Evolutionary conservation across 2,888 invertebrate genomes (phyloP).

Genomic region (Drosophila nr. medialis): DNA sequence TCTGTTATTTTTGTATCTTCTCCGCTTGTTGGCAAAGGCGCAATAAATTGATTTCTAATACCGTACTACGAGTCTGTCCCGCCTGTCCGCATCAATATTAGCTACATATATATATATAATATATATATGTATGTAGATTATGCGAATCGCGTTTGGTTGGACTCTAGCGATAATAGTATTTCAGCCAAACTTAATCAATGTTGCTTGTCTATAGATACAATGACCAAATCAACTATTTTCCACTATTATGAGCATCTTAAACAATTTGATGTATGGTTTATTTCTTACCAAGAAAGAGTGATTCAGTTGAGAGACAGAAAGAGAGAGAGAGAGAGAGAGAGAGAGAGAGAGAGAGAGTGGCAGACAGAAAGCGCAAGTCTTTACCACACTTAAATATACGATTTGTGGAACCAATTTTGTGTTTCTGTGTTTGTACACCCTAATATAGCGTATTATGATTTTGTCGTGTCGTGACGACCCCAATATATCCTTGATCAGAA

Average conservation of each 20-base stretch:
- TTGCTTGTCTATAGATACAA: background rate
- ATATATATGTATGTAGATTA: slow-evolving; percentile 6
- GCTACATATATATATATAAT: background rate
- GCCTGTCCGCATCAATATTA: slow-evolving; percentile 45
- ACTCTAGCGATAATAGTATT: slow-evolving; percentile 41
- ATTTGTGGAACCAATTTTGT: background rate
- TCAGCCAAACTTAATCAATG: slow-evolving; percentile 38
- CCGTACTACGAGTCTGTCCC: slow-evolving; percentile 40
- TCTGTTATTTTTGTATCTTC: slow-evolving; percentile 32
- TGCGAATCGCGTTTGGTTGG: slow-evolving; percentile 44
- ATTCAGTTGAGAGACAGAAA: background rate
- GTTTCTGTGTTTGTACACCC: background rate
- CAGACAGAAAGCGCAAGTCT: background rate
- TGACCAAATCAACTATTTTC: background rate
- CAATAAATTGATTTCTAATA: slow-evolving; percentile 77
- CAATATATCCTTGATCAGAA: background rate
- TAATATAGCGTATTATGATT: background rate
- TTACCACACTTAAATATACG: background rate
- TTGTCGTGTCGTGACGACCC: background rate
- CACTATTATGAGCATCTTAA: background rate
- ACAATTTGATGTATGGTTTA: background rate
- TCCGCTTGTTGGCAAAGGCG: slow-evolving; percentile 68
- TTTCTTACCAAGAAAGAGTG: background rate
- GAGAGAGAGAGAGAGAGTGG: background rate
- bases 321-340: background rate